Base-by-base conservation (phyloP, 2,888 invertebrate genomes). In the Clistopyga incitator region DNA sequence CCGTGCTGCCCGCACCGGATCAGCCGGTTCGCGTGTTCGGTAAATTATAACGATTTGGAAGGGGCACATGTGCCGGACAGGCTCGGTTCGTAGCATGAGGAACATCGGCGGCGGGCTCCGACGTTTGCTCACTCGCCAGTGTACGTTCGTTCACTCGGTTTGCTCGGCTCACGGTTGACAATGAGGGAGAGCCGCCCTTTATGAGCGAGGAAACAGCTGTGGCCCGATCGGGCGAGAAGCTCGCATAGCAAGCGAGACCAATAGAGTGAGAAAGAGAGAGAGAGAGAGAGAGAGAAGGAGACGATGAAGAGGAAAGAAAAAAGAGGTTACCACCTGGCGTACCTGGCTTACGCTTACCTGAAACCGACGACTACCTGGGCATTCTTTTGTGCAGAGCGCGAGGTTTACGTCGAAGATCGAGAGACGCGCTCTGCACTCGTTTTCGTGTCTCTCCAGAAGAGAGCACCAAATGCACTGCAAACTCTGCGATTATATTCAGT, bases 171-270 rank as follows among this genome's bases (percentile, higher is more conserved):
- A 64, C 81, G 87, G 89, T 89, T 91, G 92, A 92, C 91, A 91
- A 91, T 91, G 87, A 89, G 88, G 87, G 88, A 90, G 90, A 88
- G 85, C 87, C 86, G 88, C 88, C 87, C 88, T 89, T 89, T 88
- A 87, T 89, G 88, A 89, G 85, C 87, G 89, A 92, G 92, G 92
- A 93, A 93, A 93, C 93, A 93, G 93, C 93, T 93, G 93, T 92
- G 92, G 86, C 85, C 86, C 90, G 90, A 89, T 81, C 80, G 79
- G 76, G 68, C 80, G 72, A 50, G 70, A 70, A 82, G 64, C 76
- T 56, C 59, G 47, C 11, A 45, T 59, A 56, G 71, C 56, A 13
- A 61, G 52, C 42, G 34, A 68, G 59, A 76, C 80, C 76, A n/a
- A 84, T 82, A 86, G 85, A 86, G 87, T 85, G 86, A 87, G 86